Evolutionary conservation across 2,113 vertebrate genomes (phyloP).

Genomic region (Dipodomys merriami): DNA sequence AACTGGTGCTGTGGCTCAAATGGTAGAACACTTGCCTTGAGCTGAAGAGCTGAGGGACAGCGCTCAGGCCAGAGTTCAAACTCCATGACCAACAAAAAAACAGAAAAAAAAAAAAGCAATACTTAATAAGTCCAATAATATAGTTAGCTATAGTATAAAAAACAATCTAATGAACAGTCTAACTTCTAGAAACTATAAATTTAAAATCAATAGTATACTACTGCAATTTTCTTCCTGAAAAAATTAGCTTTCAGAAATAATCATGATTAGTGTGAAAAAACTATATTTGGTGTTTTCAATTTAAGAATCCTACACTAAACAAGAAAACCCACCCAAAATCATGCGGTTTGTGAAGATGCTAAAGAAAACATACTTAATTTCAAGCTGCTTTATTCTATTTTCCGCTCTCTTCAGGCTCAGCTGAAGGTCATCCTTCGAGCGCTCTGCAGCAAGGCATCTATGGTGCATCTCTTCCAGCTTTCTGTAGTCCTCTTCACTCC

Average conservation of each 20-base stretch:
- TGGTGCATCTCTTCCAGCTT: constrained; percentile 94
- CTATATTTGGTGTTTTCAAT: neutral
- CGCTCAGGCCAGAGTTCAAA: too few relatives aligned
- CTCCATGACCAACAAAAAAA: too few relatives aligned
- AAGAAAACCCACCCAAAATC: constrained; percentile 28
- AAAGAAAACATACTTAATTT: constrained; percentile 91
- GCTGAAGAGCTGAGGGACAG: too few relatives aligned
- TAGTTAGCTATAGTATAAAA: neutral
- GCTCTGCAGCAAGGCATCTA: constrained; percentile 91
- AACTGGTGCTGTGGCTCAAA: too few relatives aligned
- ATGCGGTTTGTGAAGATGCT: neutral
- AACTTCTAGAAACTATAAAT: neutral
- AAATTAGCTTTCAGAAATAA: constrained; percentile 52
- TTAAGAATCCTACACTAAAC: neutral
- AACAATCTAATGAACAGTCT: neutral
- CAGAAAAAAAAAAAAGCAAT: neutral
- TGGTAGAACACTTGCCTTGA: too few relatives aligned
- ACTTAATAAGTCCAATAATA: neutral
- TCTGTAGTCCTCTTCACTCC: constrained; percentile 88
- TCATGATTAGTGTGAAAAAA: neutral
- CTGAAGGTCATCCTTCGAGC: constrained; percentile 91
- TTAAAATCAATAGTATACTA: neutral
- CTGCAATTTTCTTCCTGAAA: neutral
- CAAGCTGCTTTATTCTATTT: constrained; percentile 92
- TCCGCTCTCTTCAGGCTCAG: constrained; percentile 90